Evolutionary conservation across 2,888 invertebrate genomes (phyloP).

Genomic region (Operophtera brumata): DNA sequence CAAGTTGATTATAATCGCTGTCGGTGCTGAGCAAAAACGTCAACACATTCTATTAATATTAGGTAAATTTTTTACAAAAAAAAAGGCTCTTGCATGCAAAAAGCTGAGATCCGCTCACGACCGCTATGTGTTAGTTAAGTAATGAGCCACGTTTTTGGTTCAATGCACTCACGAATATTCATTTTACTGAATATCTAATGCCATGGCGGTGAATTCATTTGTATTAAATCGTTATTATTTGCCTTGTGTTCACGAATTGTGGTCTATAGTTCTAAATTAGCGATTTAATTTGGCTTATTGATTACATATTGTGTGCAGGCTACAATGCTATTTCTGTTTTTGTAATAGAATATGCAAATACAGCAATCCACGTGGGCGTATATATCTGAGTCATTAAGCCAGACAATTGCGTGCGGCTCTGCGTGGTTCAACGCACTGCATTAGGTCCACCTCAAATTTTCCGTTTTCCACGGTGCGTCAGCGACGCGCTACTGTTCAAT

Average conservation of each 20-base stretch:
- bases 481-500: constrained; percentile 37
- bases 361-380: constrained; percentile 43
- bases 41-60: constrained; percentile 61
- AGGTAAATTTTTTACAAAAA: constrained; percentile 59
- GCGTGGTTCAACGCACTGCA: constrained; percentile 61
- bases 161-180: constrained; percentile 75
- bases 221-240: constrained; percentile 53
- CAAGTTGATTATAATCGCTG: constrained; percentile 51
- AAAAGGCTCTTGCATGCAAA: constrained; percentile 63
- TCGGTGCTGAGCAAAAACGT: constrained; percentile 55
- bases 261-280: constrained; percentile 19
- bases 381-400: constrained; percentile 46
- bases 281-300: constrained; percentile 22
- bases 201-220: constrained; percentile 66
- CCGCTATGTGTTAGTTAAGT: constrained; percentile 63
- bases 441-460: constrained; percentile 60
- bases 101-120: constrained; percentile 65
- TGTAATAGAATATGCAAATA: constrained; percentile 38
- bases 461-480: constrained; percentile 61
- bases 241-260: constrained; percentile 53
- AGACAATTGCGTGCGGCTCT: constrained; percentile 44
- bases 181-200: constrained; percentile 66
- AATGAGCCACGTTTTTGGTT: constrained; percentile 77
- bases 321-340: constrained; percentile 27
- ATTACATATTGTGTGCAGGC: constrained; percentile 18